Evolutionary conservation across 2,113 vertebrate species (phyloP), one percentile per base, ranked within the genome.

Genomic region (Archilochus colubris): DNA sequence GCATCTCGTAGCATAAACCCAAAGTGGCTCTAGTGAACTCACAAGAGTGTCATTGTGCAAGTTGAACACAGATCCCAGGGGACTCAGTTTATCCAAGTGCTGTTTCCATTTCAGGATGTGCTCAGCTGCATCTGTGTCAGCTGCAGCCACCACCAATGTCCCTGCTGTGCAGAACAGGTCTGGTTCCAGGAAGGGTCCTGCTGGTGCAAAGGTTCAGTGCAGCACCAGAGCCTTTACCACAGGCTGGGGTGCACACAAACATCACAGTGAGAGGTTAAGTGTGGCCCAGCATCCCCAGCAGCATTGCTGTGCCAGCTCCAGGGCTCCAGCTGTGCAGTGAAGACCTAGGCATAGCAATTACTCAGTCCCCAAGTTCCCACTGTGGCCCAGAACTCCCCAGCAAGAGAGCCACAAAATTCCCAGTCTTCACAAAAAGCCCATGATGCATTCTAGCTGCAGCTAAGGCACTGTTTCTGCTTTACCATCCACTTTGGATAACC

Each of bases 181-280:
- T 43, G 51, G 68, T 44, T 12, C n/a, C 76, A 58, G 2, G 0
- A 46, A 48, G 7, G 30, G 51, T 30, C 21, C 19, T 9, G 51
- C 30, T 23, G 4, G 30, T 13, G 10, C 40, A 50, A 51, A 17
- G 55, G 72, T 15, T 66, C 63, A 5, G 25, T 9, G 78, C 61
- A 48, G 74, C 61, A 24, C 12, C 40, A 57, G 73, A 51, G 59
- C 38, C 54, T 40, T 46, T 21, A 14, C 8, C 2, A 2, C 24
- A 46, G 67, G 19, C 33, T 6, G 18, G 20, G 28, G 6, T 5
- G 0, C 54, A 51, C 0, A 2, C 18, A 28, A 21, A 43, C 3
- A 22, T 20, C 7, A 0, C 68, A n/a, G 14, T 4, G 33, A 40
- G 21, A 14, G 10, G 64, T 1, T 27, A 30, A 57, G 72, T 2